Evolutionary conservation across 2,797 vertebrate species (phyloP).

Genomic region (Phrynocephalus guinanensis): DNA sequence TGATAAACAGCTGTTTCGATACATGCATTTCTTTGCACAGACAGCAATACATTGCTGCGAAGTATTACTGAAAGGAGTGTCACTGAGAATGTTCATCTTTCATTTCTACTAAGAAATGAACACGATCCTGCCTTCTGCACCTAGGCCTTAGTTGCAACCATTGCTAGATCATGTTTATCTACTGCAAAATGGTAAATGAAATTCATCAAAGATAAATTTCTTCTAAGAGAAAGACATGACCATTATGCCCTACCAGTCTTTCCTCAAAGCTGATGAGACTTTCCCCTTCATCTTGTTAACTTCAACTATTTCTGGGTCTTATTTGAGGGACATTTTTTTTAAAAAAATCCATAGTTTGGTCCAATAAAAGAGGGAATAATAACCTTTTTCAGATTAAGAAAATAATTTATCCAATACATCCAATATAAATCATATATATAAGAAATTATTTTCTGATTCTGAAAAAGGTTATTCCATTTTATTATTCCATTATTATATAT

Average conservation of each 20-base stretch:
- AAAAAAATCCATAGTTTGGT: neutral
- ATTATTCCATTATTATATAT: too few relatives aligned
- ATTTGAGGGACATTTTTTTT: too few relatives aligned
- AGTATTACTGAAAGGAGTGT: neutral
- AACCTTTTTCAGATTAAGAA: neutral
- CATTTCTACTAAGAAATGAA: neutral
- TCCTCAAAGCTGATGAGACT: neutral
- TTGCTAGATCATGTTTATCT: neutral
- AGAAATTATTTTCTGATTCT: too few relatives aligned
- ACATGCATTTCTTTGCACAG: neutral
- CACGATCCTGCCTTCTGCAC: neutral
- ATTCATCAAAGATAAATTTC: neutral
- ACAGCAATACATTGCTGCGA: neutral
- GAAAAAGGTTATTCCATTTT: too few relatives aligned
- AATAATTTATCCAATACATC: too few relatives aligned
- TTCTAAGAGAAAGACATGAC: neutral
- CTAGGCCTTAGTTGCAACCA: neutral
- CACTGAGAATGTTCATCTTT: neutral
- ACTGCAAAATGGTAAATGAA: neutral
- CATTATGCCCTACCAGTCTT: neutral
- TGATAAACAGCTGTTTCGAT: conserved; percentile 17
- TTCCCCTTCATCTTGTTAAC: neutral
- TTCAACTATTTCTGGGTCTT: neutral
- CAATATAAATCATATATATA: too few relatives aligned
- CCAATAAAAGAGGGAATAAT: conserved; percentile 7